Percentiles rank a stretch among this genome's conserved stretches.
Conservation (phyloP, 2,888 invertebrate species). For the Erannis defoliaria region DNA sequence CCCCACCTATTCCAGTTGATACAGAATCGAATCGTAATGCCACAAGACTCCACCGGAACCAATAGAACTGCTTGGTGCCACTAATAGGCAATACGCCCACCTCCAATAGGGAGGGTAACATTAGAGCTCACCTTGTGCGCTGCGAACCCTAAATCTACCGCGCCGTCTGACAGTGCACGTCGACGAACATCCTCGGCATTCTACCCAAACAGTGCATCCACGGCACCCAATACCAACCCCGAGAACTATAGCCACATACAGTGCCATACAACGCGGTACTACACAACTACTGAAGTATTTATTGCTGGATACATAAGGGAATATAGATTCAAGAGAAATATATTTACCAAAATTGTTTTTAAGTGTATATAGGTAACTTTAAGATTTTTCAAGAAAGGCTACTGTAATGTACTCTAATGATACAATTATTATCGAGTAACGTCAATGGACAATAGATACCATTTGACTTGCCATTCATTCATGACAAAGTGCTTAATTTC, state of each 20-base stretch:
- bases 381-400: conserved; percentile 85
- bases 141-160: conserved; percentile 79
- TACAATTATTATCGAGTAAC: conserved; percentile 86
- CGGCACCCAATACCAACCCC: conserved; percentile 6
- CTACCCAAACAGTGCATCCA: conserved; percentile 2
- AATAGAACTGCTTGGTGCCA: conserved; percentile 83
- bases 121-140: conserved; percentile 86
- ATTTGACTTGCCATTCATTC: conserved; percentile 82
- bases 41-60: conserved; percentile 73
- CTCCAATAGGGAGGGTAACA: conserved; percentile 86
- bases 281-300: conserved; percentile 84
- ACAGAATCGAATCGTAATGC: conserved; percentile 66
- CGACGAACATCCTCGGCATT: conserved; percentile 22
- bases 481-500: conserved; percentile 80
- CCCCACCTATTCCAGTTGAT: conserved; percentile 51
- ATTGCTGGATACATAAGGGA: conserved; percentile 86
- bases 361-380: conserved; percentile 86
- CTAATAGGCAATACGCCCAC: conserved; percentile 86
- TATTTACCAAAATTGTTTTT: conserved; percentile 84
- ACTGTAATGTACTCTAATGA: conserved; percentile 86
- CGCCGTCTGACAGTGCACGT: conserved; percentile 38
- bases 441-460: conserved; percentile 86
- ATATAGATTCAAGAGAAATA: conserved; percentile 86
- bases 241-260: conserved; percentile 34
- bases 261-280: conserved; percentile 77